Conservation (phyloP, 1,140 invertebrate genomes). For the Copidosoma floridanum region DNA sequence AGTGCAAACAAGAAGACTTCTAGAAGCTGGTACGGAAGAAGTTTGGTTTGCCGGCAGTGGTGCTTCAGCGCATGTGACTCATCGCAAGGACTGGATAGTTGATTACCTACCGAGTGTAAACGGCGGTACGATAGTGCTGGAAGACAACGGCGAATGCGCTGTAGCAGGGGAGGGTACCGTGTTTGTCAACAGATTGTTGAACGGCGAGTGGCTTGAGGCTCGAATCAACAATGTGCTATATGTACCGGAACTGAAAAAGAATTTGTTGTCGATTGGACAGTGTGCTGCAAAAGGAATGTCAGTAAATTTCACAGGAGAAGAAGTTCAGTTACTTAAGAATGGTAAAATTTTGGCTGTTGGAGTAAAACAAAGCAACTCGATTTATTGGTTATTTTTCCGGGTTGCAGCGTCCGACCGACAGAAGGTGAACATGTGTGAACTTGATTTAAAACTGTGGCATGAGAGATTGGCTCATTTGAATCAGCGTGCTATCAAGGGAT, state of each 20-base stretch:
- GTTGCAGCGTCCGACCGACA: not conserved
- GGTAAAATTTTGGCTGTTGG: conserved; percentile 27
- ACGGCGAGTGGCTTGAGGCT: conserved; percentile 17
- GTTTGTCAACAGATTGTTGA: conserved; percentile 13
- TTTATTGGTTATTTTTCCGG: conserved; percentile 28
- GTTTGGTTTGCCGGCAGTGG: conserved; percentile 28
- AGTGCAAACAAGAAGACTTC: not conserved
- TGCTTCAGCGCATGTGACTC: conserved; percentile 24
- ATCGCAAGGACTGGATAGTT: conserved; percentile 29
- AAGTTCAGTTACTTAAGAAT: conserved; percentile 15
- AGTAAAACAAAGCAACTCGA: conserved; percentile 18
- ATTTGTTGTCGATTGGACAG: conserved; percentile 31
- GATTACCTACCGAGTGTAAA: conserved; percentile 12
- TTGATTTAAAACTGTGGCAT: not conserved
- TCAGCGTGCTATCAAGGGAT: not conserved
- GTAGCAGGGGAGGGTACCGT: conserved; percentile 23
- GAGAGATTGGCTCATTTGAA: conserved; percentile 12
- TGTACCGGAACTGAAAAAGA: conserved; percentile 21
- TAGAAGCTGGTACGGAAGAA: conserved; percentile 19
- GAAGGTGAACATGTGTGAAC: too few relatives aligned
- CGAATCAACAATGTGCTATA: conserved; percentile 24
- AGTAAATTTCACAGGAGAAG: conserved; percentile 23
- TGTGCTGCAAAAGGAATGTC: conserved; percentile 18
- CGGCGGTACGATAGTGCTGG: conserved; percentile 22
- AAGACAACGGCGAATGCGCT: conserved; percentile 16